These are phyloP conservation scores for Spermophilus dauricus DNA, from an alignment of 2,113 vertebrate species.

Conservation along the genomic window DNA sequence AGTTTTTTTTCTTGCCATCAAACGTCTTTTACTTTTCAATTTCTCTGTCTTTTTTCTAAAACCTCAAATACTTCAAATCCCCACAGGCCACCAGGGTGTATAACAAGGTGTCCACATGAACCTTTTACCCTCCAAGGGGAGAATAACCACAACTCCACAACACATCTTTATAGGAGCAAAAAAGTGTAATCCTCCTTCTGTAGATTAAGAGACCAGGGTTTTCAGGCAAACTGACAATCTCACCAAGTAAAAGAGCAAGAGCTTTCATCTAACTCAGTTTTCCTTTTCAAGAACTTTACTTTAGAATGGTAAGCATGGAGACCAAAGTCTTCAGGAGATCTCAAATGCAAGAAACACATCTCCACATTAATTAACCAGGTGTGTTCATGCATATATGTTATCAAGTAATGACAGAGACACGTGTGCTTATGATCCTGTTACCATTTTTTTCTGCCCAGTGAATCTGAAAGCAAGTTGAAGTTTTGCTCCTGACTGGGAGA, in stretches of 20 bases:
- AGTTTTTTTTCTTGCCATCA: constrained; percentile 5
- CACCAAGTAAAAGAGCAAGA: neutral
- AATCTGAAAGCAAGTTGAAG: neutral
- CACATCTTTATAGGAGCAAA: neutral
- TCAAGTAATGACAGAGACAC: neutral
- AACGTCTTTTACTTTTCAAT: constrained; percentile 8
- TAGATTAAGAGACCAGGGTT: neutral
- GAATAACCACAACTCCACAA: neutral
- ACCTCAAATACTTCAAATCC: neutral
- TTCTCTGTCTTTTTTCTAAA: constrained; percentile 13
- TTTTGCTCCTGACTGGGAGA: constrained; percentile 5
- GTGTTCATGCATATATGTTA: neutral
- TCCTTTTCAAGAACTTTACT: constrained; percentile 26
- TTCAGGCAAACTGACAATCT: neutral
- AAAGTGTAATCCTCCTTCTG: neutral
- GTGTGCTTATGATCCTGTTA: neutral
- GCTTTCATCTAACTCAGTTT: constrained; percentile 26
- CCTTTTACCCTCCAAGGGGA: neutral
- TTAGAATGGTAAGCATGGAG: neutral
- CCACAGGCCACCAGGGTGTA: neutral
- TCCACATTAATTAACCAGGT: neutral
- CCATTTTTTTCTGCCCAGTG: neutral
- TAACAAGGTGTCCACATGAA: neutral
- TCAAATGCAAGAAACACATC: neutral
- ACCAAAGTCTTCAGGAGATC: neutral